phyloP scores from a whole-genome alignment of 2,113 vertebrate species.

The Mungos mungo region DNA sequence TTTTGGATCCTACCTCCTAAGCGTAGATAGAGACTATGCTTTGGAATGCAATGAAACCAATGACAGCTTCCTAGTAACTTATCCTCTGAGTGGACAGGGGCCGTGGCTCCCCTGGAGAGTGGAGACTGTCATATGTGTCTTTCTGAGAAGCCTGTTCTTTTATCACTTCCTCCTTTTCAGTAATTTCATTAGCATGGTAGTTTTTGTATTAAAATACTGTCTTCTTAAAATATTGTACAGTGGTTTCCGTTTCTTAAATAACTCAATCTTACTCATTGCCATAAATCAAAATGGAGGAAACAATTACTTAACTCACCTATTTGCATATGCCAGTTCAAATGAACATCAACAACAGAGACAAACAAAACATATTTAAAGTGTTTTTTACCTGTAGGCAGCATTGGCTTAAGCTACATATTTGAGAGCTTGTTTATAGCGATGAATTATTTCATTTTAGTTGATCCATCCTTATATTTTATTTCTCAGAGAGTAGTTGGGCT shows the following conservation, averaged over 20 bases:
- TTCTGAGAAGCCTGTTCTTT: neutral
- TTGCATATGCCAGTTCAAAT: neutral
- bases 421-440: neutral
- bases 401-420: neutral
- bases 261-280: neutral
- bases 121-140: rapidly evolving
- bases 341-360: neutral
- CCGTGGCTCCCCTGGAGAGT: neutral
- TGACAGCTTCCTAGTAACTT: neutral
- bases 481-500: neutral
- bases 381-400: neutral
- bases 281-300: neutral
- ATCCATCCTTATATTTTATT: neutral
- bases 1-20: neutral
- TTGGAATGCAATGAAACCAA: neutral
- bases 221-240: neutral
- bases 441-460: neutral
- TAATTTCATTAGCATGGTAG: neutral
- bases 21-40: neutral
- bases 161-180: neutral
- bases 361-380: neutral
- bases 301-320: neutral
- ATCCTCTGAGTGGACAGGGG: neutral
- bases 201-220: neutral
- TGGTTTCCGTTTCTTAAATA: neutral